Evolutionary conservation across 2,113 vertebrate species (phyloP).

Genomic region (human): GRCh38 chr12:85517501-85518000

Average conservation of each 20-base stretch:
- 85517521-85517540: neutral
- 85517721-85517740: neutral
- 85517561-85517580: neutral
- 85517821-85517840: neutral
- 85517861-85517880: neutral
- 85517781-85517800: neutral
- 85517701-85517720: neutral
- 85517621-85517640: neutral
- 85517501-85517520: neutral
- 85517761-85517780: neutral
- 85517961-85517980: neutral
- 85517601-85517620: neutral
- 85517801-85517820: neutral
- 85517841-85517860: neutral
- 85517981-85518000: neutral
- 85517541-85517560: neutral
- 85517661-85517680: neutral
- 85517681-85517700: neutral
- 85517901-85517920: neutral
- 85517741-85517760: neutral
- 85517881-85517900: neutral
- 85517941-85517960: neutral
- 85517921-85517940: no score
- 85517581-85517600: neutral
- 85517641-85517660: neutral